These are phyloP conservation scores for Zoanthus gigantus DNA, from an alignment of 92 coral and sea anemone species.

Conservation along the genomic window DNA sequence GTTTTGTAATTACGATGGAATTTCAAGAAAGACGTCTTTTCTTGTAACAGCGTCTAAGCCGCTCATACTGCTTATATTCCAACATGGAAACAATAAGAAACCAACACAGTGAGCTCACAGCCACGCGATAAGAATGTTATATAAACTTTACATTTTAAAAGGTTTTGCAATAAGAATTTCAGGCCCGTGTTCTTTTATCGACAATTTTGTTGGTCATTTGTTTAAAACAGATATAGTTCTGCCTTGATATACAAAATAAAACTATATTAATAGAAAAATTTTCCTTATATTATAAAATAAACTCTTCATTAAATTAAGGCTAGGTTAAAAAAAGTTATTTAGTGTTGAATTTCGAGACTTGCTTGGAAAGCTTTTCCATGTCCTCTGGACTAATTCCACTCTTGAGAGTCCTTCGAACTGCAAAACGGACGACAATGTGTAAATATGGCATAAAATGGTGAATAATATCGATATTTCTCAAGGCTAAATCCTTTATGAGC, in stretches of 20 bases:
- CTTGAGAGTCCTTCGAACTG: slow-evolving; percentile 95
- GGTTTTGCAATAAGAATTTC: slow-evolving; percentile 32
- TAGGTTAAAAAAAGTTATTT: slow-evolving; percentile 56
- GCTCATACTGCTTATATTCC: background rate
- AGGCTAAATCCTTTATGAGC: too few species aligned
- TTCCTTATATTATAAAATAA: slow-evolving; percentile 46
- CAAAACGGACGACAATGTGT: slow-evolving; percentile 20
- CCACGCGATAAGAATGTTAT: background rate
- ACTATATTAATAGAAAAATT: slow-evolving; percentile 43
- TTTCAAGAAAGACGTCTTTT: background rate
- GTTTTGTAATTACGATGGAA: background rate
- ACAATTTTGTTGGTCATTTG: slow-evolving; percentile 36
- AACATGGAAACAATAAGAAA: background rate
- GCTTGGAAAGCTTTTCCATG: slow-evolving; percentile 83
- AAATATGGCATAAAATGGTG: background rate
- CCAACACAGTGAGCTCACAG: background rate
- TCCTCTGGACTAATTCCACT: slow-evolving; percentile 95
- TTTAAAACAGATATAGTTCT: slow-evolving; percentile 58
- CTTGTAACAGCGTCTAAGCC: background rate
- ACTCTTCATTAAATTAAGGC: slow-evolving; percentile 43
- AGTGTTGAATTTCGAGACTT: slow-evolving; percentile 75
- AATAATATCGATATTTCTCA: background rate
- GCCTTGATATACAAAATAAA: slow-evolving; percentile 61
- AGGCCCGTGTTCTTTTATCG: slow-evolving; percentile 9
- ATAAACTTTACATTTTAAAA: slow-evolving; percentile 12